phyloP scores from a whole-genome alignment of 1,140 invertebrate genomes.

The Rhopalosiphum maidis region DNA sequence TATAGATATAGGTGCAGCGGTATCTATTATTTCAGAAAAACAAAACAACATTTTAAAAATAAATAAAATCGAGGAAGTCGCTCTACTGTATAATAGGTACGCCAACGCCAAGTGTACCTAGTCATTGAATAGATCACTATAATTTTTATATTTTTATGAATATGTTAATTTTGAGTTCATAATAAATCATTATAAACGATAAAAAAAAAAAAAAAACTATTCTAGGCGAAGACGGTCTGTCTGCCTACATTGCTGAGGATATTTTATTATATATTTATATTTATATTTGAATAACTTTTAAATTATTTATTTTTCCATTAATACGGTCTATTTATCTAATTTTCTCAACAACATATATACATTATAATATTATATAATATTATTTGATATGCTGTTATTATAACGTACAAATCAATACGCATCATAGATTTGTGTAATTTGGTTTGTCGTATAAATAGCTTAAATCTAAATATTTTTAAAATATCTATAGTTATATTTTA shows the following conservation, averaged over 20 bases:
- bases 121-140: neutral
- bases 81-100: neutral
- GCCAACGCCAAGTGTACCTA: neutral
- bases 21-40: no score
- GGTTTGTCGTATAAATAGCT: neutral
- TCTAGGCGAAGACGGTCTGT: neutral
- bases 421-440: no score
- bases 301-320: neutral
- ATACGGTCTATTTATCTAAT: neutral
- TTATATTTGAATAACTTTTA: neutral
- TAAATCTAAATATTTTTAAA: neutral
- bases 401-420: neutral
- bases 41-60: neutral
- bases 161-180: neutral
- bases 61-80: neutral
- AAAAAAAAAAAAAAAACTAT: neutral
- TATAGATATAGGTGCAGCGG: neutral
- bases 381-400: neutral
- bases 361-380: no score
- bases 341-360: neutral
- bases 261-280: neutral
- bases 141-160: neutral
- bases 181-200: neutral
- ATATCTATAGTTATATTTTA: no score
- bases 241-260: neutral